A percentile compares a stretch with the other conserved stretches of the same genome.
phyloP scores from a whole-genome alignment of 2,888 invertebrate genomes.

The Tipula vernalis region DNA sequence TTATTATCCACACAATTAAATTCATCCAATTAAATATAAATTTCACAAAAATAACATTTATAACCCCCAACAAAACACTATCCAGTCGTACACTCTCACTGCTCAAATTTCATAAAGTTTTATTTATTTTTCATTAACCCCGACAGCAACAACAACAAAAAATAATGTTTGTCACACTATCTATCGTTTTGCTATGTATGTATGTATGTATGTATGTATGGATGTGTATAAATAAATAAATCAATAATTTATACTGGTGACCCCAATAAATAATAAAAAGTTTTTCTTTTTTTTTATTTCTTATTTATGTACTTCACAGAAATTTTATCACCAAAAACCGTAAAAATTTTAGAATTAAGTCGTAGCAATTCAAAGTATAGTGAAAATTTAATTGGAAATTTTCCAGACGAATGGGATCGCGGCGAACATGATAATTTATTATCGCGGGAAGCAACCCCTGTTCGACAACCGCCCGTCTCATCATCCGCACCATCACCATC shows the following conservation, averaged over 20 bases:
- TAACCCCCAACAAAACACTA: not conserved
- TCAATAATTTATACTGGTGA: not conserved
- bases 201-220: not conserved
- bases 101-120: not conserved
- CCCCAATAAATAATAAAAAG: not conserved
- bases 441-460: not conserved
- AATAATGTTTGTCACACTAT: not conserved
- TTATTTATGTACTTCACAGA: not conserved
- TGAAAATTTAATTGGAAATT: not conserved
- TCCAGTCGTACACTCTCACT: not conserved
- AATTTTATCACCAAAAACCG: slow-evolving; percentile 10
- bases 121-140: not conserved
- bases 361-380: slow-evolving; percentile 10
- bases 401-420: slow-evolving; percentile 5
- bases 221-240: not conserved
- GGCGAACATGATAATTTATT: not conserved
- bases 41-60: not conserved
- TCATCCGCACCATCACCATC: not conserved
- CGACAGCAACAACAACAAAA: not conserved
- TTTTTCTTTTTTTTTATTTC: not conserved
- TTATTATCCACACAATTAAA: not conserved
- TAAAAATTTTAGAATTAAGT: slow-evolving; percentile 9
- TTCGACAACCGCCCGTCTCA: not conserved
- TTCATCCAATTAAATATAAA: not conserved
- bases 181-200: not conserved